Evolutionary conservation across 2,888 invertebrate genomes (phyloP), one percentile per base, ranked within the genome.

Genomic region (Caenorhabditis panamensis): DNA sequence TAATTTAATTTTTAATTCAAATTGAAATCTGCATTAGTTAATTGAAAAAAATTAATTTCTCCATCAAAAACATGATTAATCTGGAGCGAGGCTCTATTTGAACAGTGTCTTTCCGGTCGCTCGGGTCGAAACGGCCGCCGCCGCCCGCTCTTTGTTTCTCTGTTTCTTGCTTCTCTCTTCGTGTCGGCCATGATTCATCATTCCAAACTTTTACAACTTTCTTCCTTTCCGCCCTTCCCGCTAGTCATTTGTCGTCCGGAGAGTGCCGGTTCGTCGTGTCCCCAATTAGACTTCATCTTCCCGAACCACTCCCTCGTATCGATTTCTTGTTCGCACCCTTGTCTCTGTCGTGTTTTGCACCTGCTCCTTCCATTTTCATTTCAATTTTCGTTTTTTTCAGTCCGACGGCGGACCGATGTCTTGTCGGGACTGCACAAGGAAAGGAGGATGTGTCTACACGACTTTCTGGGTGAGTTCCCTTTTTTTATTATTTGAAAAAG

Each of bases 401-500:
- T 54, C 16, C 41, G 37, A 31, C 54, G 51, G 54, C 61, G 54
- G 41, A 47, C 71, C 28, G 44, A 80, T 80, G 80, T 26, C 76
- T 68, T 79, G 82, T 62, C 76, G 72, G 64, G 69, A 77, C 47
- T 80, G 80, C 71, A 73, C 77, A 26, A 73, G 72, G 59, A 77
- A 75, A 63, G 80, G 80, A 61, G 80, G 83, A 78, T 83, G 83
- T 51, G 62, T 77, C 24, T 80, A 77, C 71, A 69, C 77, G 58
- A 75, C 80, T 22, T 72, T 78, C 37, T 73, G 73, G 81, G 81
- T 81, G 22, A 61, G 56, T 67, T 18, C 67, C 47, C 13, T 51
- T 59, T 26, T 54, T 49, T 51, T n/a, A 20, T 22, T 16, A 5
- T 62, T 58, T 28, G 36, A 36, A 3, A 31, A 13, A 56, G 22